Evolutionary conservation across 2,888 invertebrate genomes (phyloP), one percentile per base, ranked within the genome.

Genomic region (Ryuthela nishihirai): DNA sequence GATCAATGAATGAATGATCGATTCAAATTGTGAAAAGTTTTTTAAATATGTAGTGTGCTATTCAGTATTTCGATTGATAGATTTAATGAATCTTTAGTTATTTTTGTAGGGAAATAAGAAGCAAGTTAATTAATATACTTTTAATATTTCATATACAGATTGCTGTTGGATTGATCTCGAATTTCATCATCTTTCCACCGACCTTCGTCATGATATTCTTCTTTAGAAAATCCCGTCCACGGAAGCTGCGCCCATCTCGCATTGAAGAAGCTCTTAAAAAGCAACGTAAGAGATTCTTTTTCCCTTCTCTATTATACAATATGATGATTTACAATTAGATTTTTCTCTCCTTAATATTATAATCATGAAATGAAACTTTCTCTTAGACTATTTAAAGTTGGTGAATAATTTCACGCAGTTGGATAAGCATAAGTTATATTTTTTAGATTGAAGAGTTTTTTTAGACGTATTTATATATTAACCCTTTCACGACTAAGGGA

Each of bases 151-250:
- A n/a, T 2, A 53, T 48, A 18, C 29, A 77, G 76, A 69, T 78
- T 38, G 75, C 70, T 48, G 72, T 78, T 18, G 77, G 77, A 2
- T 60, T 77, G 1, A 68, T 75, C 15, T 68, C 71, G 54, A 76
- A 75, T 66, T 60, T 78, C 48, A 70, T 78, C 29, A 72, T 76
- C 10, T 75, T 78, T 64, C 75, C 76, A 0, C 71, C 75, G 45
- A 75, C 73, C 62, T 72, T 77, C 54, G 35, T 77, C 40, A 69
- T 77, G 42, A 72, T 76, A 2, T 69, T 70, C 39, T 63, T 78
- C 32, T 78, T 78, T 71, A 71, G 76, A 20, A 76, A 68, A 45
- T 65, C 68, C 7, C 54, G 67, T 10, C 61, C 62, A 2, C 29
- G 62, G 17, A 61, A 55, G 9, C 54, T 67, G n/a, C 58, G 67